Conservation (phyloP, 2,797 vertebrate species). For the Buceros bicornis region DNA sequence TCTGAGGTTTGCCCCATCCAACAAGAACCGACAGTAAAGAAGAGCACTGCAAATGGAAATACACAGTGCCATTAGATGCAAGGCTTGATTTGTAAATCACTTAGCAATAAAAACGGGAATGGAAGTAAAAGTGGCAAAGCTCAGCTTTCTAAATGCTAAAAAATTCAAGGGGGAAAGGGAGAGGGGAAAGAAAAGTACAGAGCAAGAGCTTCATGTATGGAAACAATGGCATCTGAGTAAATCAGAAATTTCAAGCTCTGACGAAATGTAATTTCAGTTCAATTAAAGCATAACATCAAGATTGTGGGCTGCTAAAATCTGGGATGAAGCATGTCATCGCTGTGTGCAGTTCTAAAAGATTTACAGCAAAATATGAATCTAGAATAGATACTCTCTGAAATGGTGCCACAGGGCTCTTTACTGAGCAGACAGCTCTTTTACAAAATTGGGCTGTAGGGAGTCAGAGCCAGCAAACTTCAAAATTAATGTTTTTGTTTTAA, state of each 20-base stretch:
- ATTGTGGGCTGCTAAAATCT: conserved; percentile 18
- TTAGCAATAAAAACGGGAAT: conserved; percentile 64
- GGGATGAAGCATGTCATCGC: conserved; percentile 10
- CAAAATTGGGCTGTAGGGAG: not conserved
- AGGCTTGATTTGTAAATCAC: conserved; percentile 73
- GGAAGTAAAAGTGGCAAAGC: conserved; percentile 70
- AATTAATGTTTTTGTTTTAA: not conserved
- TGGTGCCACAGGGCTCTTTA: not conserved
- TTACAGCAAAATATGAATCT: not conserved
- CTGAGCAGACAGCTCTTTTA: not conserved
- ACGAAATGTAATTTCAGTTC: conserved; percentile 45
- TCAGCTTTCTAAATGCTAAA: conserved; percentile 73
- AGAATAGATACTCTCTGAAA: not conserved
- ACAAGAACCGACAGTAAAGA: conserved; percentile 53
- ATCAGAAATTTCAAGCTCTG: conserved; percentile 50
- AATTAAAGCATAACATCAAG: conserved; percentile 46
- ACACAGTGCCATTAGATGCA: conserved; percentile 39
- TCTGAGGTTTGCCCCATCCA: conserved; percentile 45
- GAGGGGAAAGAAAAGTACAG: not conserved
- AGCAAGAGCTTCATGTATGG: not conserved
- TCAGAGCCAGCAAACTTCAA: not conserved
- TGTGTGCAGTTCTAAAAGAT: not conserved
- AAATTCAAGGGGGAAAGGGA: conserved; percentile 50
- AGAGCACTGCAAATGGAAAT: conserved; percentile 63
- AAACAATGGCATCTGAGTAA: conserved; percentile 16